These are phyloP conservation scores for Aphis gossypii DNA, from an alignment of 1,140 invertebrate species.

Conservation along the genomic window DNA sequence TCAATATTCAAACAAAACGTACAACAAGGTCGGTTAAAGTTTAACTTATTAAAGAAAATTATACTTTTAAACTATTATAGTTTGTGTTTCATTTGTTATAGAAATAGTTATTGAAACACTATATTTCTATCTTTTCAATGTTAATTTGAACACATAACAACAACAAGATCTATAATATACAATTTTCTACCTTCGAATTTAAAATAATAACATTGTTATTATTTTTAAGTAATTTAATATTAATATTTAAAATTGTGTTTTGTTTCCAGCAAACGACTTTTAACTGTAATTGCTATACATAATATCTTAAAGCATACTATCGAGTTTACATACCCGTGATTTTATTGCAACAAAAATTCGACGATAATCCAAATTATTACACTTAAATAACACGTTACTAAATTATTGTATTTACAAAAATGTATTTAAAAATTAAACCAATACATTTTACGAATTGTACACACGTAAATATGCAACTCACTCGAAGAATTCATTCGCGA, in stretches of 20 bases:
- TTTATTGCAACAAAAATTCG: neutral
- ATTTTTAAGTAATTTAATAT: too few relatives aligned
- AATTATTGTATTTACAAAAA: neutral
- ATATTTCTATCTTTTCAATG: neutral
- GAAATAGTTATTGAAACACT: neutral
- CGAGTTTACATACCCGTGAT: neutral
- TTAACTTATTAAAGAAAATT: neutral
- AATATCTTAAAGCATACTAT: neutral
- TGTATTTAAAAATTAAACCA: neutral
- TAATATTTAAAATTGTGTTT: neutral
- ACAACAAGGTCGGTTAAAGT: neutral
- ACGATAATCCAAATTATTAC: neutral
- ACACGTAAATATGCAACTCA: neutral
- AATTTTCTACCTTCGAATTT: neutral
- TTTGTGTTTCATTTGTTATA: neutral
- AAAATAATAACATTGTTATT: neutral
- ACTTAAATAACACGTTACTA: neutral
- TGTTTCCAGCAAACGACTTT: neutral
- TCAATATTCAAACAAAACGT: neutral
- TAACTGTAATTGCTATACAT: neutral
- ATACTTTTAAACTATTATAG: neutral
- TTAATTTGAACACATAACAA: neutral
- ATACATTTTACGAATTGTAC: neutral
- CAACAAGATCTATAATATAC: neutral
- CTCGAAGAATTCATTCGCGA: neutral